A percentile compares a stretch with the other conserved stretches of the same genome.
Conservation (phyloP, 2,888 invertebrate species). For the Eupeodes luniger region DNA sequence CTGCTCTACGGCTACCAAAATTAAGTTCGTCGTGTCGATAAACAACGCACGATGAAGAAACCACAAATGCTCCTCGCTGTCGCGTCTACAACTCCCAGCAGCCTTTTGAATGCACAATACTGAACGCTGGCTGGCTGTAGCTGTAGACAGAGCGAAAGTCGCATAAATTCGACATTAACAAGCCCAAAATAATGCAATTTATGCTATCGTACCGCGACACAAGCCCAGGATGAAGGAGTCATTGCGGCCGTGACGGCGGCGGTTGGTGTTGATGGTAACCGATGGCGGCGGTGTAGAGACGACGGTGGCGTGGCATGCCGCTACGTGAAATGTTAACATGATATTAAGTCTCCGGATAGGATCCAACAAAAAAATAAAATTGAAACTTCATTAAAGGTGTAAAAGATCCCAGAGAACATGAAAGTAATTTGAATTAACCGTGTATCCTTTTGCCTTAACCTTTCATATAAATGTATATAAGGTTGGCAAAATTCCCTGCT, state of each 20-base stretch:
- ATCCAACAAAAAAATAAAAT: constrained; percentile 21
- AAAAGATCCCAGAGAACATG: constrained; percentile 60
- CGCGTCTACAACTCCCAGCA: not conserved
- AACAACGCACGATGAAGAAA: constrained; percentile 65
- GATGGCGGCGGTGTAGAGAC: no score
- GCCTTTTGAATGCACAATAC: not conserved
- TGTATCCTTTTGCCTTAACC: constrained; percentile 14
- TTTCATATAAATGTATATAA: not conserved
- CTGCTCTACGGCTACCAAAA: constrained; percentile 31
- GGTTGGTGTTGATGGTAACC: no score
- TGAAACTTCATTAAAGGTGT: constrained; percentile 69
- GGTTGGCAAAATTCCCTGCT: constrained; percentile 27
- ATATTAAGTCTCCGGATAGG: constrained; percentile 41
- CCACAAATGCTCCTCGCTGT: constrained; percentile 18
- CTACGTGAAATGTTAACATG: constrained; percentile 64
- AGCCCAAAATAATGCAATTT: constrained; percentile 70
- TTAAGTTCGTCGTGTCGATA: constrained; percentile 68
- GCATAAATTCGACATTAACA: constrained; percentile 74
- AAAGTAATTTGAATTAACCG: constrained; percentile 68
- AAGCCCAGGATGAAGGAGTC: constrained; percentile 36
- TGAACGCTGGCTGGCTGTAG: no score
- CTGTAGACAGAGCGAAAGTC: constrained; percentile 37
- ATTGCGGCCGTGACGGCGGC: not conserved
- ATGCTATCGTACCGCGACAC: constrained; percentile 32
- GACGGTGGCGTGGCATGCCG: not conserved